These are phyloP conservation scores for Seriola quinqueradiata DNA, from an alignment of 2,113 vertebrate genomes.

Conservation along the genomic window DNA sequence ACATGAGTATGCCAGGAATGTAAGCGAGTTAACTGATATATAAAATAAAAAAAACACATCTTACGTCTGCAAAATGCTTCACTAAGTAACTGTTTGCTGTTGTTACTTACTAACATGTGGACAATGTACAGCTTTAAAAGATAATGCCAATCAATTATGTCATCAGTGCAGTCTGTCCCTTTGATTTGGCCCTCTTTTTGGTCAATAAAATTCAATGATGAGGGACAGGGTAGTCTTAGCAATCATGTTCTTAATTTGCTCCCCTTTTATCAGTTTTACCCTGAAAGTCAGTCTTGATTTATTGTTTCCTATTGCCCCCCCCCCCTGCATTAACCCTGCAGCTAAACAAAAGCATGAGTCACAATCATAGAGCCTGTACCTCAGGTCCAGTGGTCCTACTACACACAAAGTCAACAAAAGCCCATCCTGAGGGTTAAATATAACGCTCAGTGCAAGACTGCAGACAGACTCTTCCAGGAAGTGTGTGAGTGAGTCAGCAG, in stretches of 20 bases:
- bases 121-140: constrained; percentile 65
- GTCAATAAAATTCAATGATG: background rate
- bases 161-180: constrained; percentile 13
- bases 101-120: constrained; percentile 21
- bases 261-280: background rate
- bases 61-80: background rate
- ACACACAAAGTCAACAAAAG: constrained; percentile 62
- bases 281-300: constrained; percentile 1
- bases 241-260: background rate
- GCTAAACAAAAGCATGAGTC: constrained; percentile 60
- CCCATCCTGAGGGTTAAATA: constrained; percentile 68
- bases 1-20: constrained; percentile 34
- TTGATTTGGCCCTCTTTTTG: background rate
- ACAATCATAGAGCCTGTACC: constrained; percentile 42
- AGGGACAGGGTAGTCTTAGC: background rate
- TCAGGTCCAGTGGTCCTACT: constrained; percentile 47
- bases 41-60: background rate
- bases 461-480: constrained; percentile 68
- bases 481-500: constrained; percentile 55
- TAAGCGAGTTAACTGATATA: constrained; percentile 5
- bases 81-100: background rate
- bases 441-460: constrained; percentile 41
- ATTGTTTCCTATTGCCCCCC: background rate
- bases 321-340: background rate
- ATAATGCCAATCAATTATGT: constrained; percentile 56